Evolutionary conservation across 2,113 vertebrate genomes (phyloP).

Genomic region (Dolichotis patagonum): DNA sequence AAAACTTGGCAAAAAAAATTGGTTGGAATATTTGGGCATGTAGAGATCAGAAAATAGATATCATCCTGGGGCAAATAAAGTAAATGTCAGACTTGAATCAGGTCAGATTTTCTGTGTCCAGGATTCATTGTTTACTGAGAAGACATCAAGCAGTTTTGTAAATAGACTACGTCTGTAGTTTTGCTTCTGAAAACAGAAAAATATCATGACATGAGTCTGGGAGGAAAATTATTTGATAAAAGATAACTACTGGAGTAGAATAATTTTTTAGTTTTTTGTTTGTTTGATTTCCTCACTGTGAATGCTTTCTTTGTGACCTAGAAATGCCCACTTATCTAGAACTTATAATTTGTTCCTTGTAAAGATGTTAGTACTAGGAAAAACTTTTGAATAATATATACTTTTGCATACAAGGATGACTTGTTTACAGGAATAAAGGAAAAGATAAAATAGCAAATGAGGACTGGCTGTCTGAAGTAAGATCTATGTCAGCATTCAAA

Average conservation of each 20-base stretch:
- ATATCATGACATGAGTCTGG: not conserved
- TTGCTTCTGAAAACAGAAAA: slow-evolving; percentile 35
- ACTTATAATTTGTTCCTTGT: not conserved
- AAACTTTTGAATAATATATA: not conserved
- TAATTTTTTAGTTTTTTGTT: not conserved
- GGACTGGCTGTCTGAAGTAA: not conserved
- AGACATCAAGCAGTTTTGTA: not conserved
- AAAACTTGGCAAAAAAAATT: not conserved
- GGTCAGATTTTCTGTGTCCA: not conserved
- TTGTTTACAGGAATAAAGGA: not conserved
- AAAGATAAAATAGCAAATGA: not conserved
- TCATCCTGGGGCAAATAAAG: not conserved
- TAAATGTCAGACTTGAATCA: slow-evolving; percentile 51
- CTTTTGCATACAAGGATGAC: not conserved
- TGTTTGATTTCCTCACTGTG: slow-evolving; percentile 5
- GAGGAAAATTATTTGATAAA: not conserved
- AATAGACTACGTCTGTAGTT: not conserved
- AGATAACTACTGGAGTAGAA: not conserved
- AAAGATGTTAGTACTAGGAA: not conserved
- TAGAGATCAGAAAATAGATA: not conserved
- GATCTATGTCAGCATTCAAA: not conserved
- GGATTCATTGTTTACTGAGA: slow-evolving; percentile 12
- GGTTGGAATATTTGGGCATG: not conserved
- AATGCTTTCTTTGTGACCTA: not conserved
- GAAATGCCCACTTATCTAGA: not conserved